Evolutionary conservation across 2,113 vertebrate species (phyloP).

Genomic region (Atlantisia rogersi): DNA sequence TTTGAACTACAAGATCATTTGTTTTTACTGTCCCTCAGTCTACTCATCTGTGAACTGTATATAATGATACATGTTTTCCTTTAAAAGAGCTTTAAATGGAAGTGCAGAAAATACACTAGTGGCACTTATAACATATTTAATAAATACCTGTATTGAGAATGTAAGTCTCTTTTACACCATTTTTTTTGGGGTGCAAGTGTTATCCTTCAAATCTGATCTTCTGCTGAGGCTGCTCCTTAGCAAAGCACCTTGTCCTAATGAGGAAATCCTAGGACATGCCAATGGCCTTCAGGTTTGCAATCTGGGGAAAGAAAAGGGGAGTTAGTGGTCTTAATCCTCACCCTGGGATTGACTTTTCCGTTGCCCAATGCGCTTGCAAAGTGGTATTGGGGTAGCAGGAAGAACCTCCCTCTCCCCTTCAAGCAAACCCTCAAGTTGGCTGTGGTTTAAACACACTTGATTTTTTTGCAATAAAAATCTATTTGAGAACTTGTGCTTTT

Average conservation of each 20-base stretch:
- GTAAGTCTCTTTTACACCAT: not conserved
- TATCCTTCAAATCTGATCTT: conserved; percentile 22
- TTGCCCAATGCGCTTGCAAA: not conserved
- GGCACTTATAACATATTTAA: not conserved
- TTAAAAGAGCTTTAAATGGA: not conserved
- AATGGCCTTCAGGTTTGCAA: conserved; percentile 6
- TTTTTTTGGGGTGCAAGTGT: not conserved
- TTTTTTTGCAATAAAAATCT: conserved; percentile 10
- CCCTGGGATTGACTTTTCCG: not conserved
- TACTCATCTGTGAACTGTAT: not conserved
- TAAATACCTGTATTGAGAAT: not conserved
- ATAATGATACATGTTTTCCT: not conserved
- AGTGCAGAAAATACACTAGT: not conserved
- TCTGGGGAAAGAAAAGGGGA: not conserved
- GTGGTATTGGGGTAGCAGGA: not conserved
- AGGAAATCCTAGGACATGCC: conserved; percentile 13
- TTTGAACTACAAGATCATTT: not conserved
- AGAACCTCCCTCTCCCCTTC: not conserved
- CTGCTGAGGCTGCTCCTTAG: not conserved
- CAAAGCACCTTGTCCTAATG: not conserved
- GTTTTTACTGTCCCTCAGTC: not conserved
- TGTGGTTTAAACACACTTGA: not conserved
- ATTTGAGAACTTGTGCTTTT: not conserved
- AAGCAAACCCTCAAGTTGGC: not conserved
- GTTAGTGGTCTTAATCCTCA: not conserved